Conservation (phyloP, 2,113 vertebrate genomes). For the Pungitius pungitius region DNA sequence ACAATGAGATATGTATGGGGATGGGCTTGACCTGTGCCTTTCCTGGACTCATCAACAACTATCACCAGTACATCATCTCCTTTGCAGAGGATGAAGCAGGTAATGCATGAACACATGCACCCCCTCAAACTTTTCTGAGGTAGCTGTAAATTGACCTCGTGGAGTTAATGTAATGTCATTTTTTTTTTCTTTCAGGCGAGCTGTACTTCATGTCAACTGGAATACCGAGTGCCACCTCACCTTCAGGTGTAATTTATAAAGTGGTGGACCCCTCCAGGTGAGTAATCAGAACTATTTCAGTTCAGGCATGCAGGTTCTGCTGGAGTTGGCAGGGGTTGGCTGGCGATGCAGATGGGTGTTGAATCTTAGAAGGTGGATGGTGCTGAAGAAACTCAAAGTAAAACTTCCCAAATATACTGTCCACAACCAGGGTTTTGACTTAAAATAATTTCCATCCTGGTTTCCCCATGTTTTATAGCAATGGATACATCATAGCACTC, state of each 20-base stretch:
- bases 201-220: conserved; percentile 95
- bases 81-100: conserved; percentile 97
- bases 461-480: too few relatives aligned
- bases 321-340: too few relatives aligned
- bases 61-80: conserved; percentile 93
- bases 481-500: too few relatives aligned
- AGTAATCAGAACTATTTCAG: background rate
- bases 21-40: conserved; percentile 88
- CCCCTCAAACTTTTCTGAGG: background rate
- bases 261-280: conserved; percentile 94
- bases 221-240: conserved; percentile 85
- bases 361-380: too few relatives aligned
- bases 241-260: conserved; percentile 91
- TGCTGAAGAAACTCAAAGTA: too few relatives aligned
- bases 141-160: background rate
- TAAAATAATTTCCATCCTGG: too few relatives aligned
- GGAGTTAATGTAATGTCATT: background rate
- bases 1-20: conserved; percentile 96
- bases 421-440: too few relatives aligned
- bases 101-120: conserved; percentile 61
- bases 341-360: too few relatives aligned
- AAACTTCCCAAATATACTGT: too few relatives aligned
- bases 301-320: background rate
- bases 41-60: conserved; percentile 94
- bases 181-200: conserved; percentile 82